Evolutionary conservation across 2,113 vertebrate genomes (phyloP).

Genomic region (Zosterops pallidus): DNA sequence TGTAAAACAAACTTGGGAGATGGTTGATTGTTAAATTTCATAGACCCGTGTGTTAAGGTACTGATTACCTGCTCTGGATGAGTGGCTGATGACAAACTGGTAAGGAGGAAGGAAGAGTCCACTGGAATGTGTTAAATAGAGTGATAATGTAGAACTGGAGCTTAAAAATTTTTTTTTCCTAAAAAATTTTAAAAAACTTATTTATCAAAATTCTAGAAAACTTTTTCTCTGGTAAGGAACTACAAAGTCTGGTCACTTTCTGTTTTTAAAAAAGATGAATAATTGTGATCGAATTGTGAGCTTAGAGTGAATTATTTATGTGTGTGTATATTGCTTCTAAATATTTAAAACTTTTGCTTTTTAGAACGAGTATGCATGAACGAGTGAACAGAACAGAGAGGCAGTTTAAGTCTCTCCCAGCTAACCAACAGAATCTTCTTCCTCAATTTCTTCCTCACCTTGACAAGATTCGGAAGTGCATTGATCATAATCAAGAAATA

Average conservation of each 20-base stretch:
- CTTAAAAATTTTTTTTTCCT: not conserved
- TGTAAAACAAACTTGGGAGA: not conserved
- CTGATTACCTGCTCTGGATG: not conserved
- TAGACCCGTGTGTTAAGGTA: not conserved
- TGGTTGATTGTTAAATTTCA: not conserved
- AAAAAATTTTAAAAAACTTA: not conserved
- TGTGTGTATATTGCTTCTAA: not conserved
- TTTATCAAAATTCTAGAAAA: not conserved
- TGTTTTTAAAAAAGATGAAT: not conserved
- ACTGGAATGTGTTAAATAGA: not conserved
- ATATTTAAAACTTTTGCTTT: conserved; percentile 58
- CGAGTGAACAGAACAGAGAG: conserved; percentile 91
- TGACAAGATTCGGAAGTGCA: conserved; percentile 85
- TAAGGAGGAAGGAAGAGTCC: not conserved
- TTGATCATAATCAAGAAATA: conserved; percentile 92
- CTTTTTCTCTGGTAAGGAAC: not conserved
- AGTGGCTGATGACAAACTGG: not conserved
- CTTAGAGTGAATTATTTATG: not conserved
- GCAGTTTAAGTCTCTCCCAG: conserved; percentile 88
- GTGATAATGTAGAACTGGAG: not conserved
- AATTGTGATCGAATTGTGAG: not conserved
- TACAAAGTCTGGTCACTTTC: not conserved
- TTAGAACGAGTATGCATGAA: conserved; percentile 90
- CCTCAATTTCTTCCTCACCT: conserved; percentile 89
- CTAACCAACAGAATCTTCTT: conserved; percentile 86